A percentile compares a stretch with the other conserved stretches of the same genome.
Conservation (phyloP, 2,888 invertebrate genomes). For the Fragum fragum region DNA sequence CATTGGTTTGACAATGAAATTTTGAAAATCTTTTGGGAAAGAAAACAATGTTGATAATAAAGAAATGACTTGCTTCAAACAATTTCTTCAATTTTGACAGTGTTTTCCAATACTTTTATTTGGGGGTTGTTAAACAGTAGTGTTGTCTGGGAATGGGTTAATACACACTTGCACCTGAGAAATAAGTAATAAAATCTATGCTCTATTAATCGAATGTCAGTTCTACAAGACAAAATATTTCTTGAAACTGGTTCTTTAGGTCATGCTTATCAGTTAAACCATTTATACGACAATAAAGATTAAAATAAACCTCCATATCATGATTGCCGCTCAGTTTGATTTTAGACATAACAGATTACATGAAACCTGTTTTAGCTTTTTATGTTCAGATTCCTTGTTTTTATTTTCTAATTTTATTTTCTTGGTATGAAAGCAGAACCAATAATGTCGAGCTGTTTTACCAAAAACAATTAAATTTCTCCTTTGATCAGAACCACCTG, state of each 20-base stretch:
- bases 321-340: background rate
- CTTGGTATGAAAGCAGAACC: constrained; percentile 1
- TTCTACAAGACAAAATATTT: background rate
- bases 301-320: background rate
- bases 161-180: no score
- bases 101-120: no score
- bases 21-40: no score
- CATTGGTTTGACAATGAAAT: no score
- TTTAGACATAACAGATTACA: background rate
- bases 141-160: no score
- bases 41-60: no score
- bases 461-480: background rate
- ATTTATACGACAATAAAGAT: constrained; percentile 3
- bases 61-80: no score
- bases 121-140: no score
- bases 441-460: background rate
- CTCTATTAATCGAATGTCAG: no score
- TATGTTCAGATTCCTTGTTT: background rate
- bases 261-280: background rate
- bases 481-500: background rate
- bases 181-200: no score
- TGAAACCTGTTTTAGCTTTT: background rate
- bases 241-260: background rate
- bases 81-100: no score
- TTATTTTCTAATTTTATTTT: background rate